Base-by-base conservation (phyloP, 2,888 invertebrate genomes). In the Polydrusus cervinus region DNA sequence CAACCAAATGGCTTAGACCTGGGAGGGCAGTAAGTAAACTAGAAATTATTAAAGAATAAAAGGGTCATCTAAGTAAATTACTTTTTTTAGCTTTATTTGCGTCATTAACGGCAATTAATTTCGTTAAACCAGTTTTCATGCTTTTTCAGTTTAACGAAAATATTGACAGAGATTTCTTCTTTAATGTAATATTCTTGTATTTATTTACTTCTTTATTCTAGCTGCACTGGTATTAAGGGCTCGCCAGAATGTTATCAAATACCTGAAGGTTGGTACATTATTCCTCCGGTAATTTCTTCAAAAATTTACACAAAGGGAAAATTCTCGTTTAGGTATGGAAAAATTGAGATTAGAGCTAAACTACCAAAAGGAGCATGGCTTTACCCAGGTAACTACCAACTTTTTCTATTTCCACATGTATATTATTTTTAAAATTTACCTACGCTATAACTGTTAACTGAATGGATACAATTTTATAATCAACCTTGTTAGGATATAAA, bases 361-460 rank as follows among this genome's bases (percentile, higher is more conserved):
- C 82, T 95, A 20, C 94, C 95, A 0, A 89, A 89, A 77, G 95
- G 95, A 0, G 93, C 94, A 83, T 95, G 95, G 95, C 87, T 95
- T 16, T 90, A 93, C 82, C 94, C 95, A 65, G 89, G 95, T 94
- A 87, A 88, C 68, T 64, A 68, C 14, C 53, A 25, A 25, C 3
- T 25, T n/a, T n/a, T n/a, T n/a, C n/a, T n/a, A n/a, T n/a, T n/a
- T n/a, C n/a, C n/a, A n/a, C n/a, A n/a, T n/a, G n/a, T n/a, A n/a
- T n/a, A n/a, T n/a, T n/a, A n/a, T n/a, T n/a, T n/a, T n/a, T n/a
- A n/a, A n/a, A n/a, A n/a, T n/a, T n/a, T n/a, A n/a, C n/a, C n/a
- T n/a, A n/a, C n/a, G n/a, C n/a, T n/a, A n/a, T n/a, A n/a, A n/a
- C n/a, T n/a, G n/a, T n/a, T n/a, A n/a, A n/a, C n/a, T n/a, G n/a